Base-by-base conservation (phyloP, 2,797 vertebrate species). In the Clarias platycephalus region DNA sequence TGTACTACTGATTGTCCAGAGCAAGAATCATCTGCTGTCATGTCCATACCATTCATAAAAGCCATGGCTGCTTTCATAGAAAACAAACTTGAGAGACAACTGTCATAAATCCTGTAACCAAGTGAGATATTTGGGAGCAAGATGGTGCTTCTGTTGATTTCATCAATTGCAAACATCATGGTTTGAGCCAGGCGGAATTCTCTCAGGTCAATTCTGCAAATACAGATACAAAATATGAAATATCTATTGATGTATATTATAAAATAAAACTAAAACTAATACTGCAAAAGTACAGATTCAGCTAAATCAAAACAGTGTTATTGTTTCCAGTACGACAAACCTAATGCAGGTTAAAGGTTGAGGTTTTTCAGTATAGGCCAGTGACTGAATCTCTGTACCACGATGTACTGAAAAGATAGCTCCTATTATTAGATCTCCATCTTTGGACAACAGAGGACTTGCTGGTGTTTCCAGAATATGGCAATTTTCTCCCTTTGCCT, bases 401-500 rank as follows among this genome's bases (percentile, higher is more conserved):
- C 92, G 94, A 88, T 93, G 94, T 70, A 95, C 93, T 58, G 93
- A 93, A 90, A 95, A 95, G 1, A 91, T 91, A 89, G 93, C 94
- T 4, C 94, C 93, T 0, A 94, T 92, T 24, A 88, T 91, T 53
- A 95, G 82, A 49, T 94, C 92, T 87, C 94, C 94, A 37, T 91
- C 82, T 86, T 92, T 92, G 24, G 90, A 93, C 63, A 95, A 82
- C 20, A 95, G 77, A 5, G 94, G 93, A 28, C 89, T 87, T 87
- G 92, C 92, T 66, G 91, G 91, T 81, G 76, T 91, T 68, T 90
- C 92, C 80, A 88, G 84, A 49, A 93, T 90, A 79, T 86, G 86
- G 88, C 94, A 95, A 67, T 84, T 78, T 31, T 90, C 87, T 10
- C 83, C 87, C 5, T 62, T 89, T 68, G 84, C 79, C 28, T 79